Evolutionary conservation across 2,113 vertebrate species (phyloP).

Genomic region (Osmerus eperlanus): DNA sequence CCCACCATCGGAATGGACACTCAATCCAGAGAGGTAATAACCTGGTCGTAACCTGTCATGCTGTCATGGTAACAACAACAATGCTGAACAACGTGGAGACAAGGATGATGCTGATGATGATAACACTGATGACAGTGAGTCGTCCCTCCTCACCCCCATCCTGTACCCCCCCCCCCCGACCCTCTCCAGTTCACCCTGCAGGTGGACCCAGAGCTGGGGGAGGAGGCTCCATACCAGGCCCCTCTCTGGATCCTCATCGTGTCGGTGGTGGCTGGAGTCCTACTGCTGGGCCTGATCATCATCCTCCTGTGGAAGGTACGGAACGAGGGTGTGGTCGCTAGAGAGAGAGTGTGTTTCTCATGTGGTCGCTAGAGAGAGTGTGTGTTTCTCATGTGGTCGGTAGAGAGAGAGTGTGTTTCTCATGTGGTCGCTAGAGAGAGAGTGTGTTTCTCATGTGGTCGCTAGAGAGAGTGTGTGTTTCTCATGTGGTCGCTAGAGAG

Average conservation of each 20-base stretch:
- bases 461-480: too few relatives aligned
- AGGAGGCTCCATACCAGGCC: conserved; percentile 65
- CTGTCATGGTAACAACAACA: too few relatives aligned
- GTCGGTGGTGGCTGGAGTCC: conserved; percentile 74
- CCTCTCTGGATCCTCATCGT: conserved; percentile 83
- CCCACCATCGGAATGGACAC: conserved; percentile 77
- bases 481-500: too few relatives aligned
- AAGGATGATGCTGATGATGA: too few relatives aligned
- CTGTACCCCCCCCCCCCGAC: neutral
- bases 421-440: too few relatives aligned
- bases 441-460: too few relatives aligned
- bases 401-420: too few relatives aligned
- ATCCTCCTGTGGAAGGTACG: conserved; percentile 88
- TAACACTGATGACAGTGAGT: too few relatives aligned
- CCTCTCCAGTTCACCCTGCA: conserved; percentile 75
- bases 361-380: too few relatives aligned
- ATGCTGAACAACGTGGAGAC: too few relatives aligned
- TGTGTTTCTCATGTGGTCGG: too few relatives aligned
- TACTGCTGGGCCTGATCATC: conserved; percentile 82
- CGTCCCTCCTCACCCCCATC: neutral
- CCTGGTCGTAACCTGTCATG: neutral
- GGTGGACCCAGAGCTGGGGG: conserved; percentile 74
- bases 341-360: too few relatives aligned
- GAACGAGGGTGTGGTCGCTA: neutral
- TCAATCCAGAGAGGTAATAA: conserved; percentile 66